Base-by-base conservation (phyloP, 2,888 invertebrate species). In the Temnothorax rugatulus region DNA sequence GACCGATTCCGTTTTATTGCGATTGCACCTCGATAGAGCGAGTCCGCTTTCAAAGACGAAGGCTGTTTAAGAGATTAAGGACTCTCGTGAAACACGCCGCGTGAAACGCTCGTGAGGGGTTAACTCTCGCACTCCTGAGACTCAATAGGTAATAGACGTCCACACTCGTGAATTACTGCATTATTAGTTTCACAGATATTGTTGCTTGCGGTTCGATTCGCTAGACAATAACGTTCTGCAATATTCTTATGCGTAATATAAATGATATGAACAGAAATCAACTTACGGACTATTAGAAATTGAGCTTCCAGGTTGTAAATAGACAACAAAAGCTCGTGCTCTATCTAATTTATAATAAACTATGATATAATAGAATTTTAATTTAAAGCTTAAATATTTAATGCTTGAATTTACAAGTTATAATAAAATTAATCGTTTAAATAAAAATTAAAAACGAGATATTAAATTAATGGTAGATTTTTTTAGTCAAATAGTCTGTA, bases 1-100 rank as follows among this genome's bases (percentile, higher is more conserved):
- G 57, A 73, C 73, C 59, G 47, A 73, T 81, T 81, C 79, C 34
- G n/a, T 57, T 71, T 79, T 81, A 71, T 50, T 73, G 79, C 73
- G 79, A 81, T 73, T 73, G 47, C 47, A 73, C 3, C 25, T 71
- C 71, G 57, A 44, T 57, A 13, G 47, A 79, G 57, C 79, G 44
- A 79, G 71, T 47, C n/a, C 21, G 71, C 69, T 69, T 71, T 79
- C 57, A 57, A 34, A 57, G 34, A 79, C 73, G 59, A 81, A 73
- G 38, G 68, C 34, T 81, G 47, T 47, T 81, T 50, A 73, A 59
- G 59, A 79, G 73, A 81, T 59, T 73, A 77, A 44, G 69, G 59
- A 73, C 73, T 73, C 71, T 73, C 57, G 57, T 47, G 38, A 21
- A 44, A 71, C 71, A 34, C 44, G 57, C 34, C 69, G n/a, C 29